Percentiles rank a stretch among this genome's conserved stretches.
Evolutionary conservation across 2,113 vertebrate species (phyloP).

Genomic region (Phaethon lepturus): DNA sequence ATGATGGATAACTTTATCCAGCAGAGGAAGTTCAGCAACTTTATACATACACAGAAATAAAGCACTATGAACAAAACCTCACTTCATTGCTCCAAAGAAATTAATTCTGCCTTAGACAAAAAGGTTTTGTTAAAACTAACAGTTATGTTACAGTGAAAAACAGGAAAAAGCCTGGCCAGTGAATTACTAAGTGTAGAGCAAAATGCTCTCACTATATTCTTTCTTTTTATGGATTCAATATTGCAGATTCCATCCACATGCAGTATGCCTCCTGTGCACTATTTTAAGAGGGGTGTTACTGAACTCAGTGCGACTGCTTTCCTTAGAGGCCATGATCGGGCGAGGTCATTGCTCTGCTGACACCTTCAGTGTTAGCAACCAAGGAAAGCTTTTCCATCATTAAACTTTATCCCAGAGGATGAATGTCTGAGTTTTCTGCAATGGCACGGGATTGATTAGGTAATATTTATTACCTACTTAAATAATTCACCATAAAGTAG

Average conservation of each 20-base stretch:
- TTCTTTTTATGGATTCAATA: neutral
- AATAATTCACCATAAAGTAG: neutral
- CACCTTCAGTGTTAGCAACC: neutral
- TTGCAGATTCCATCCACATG: constrained; percentile 37
- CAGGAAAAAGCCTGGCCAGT: constrained; percentile 30
- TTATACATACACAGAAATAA: neutral
- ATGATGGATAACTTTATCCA: neutral
- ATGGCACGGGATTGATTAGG: neutral
- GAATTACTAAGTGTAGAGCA: neutral
- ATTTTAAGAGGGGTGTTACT: constrained; percentile 3
- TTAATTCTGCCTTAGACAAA: constrained; percentile 56
- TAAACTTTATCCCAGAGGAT: neutral
- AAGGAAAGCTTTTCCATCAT: neutral
- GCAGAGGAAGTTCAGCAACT: constrained; percentile 30
- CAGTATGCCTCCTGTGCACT: constrained; percentile 5
- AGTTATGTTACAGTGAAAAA: constrained; percentile 50
- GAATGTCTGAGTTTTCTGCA: neutral
- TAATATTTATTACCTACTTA: neutral
- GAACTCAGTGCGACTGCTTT: neutral
- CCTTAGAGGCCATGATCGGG: neutral
- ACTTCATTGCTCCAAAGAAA: constrained; percentile 36
- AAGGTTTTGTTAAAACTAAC: constrained; percentile 64
- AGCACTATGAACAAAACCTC: constrained; percentile 30
- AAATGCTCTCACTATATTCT: constrained; percentile 38
- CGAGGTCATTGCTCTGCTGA: neutral